phyloP scores from a whole-genome alignment of 2,113 vertebrate species.

The Burhinus bistriatus region DNA sequence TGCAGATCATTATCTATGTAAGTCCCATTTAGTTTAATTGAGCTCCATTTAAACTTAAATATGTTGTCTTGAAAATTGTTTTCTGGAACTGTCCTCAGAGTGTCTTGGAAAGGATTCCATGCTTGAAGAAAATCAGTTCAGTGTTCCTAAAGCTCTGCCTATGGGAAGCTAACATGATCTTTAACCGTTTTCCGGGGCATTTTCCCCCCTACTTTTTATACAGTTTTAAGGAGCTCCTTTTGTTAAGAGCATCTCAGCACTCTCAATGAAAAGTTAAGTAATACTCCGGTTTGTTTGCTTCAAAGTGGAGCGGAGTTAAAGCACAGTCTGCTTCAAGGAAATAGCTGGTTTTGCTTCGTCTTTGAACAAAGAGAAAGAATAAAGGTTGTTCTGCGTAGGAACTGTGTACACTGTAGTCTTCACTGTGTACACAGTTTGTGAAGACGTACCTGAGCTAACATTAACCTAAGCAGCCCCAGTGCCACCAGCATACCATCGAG shows the following conservation, averaged over 20 bases:
- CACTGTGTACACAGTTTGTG: not conserved
- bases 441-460: not conserved
- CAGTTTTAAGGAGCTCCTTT: not conserved
- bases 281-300: not conserved
- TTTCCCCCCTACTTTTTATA: not conserved
- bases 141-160: not conserved
- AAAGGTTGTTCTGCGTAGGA: not conserved
- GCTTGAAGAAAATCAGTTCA: not conserved
- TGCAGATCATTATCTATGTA: not conserved
- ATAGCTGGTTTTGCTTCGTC: not conserved
- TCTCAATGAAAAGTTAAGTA: not conserved
- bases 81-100: not conserved
- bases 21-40: conserved; percentile 4
- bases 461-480: not conserved
- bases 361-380: not conserved
- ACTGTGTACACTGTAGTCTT: not conserved
- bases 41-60: conserved; percentile 15
- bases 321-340: not conserved
- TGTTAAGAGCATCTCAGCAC: not conserved
- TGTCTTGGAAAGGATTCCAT: not conserved
- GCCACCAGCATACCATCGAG: not conserved
- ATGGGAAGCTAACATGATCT: not conserved
- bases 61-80: not conserved
- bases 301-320: not conserved
- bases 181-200: not conserved